Evolutionary conservation across 2,888 invertebrate species (phyloP).

Genomic region (Trilocha varians): DNA sequence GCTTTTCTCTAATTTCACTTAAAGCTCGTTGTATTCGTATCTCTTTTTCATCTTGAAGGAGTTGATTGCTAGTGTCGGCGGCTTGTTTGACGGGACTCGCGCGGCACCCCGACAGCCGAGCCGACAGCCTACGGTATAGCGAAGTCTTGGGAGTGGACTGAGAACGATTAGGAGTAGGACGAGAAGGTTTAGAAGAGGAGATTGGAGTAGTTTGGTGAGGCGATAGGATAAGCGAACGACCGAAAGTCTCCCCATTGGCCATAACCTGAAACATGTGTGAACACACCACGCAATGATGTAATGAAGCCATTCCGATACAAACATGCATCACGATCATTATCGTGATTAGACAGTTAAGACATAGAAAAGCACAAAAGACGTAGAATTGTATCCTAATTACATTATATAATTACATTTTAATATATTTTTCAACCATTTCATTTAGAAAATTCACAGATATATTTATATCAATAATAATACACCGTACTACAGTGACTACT

Average conservation of each 20-base stretch:
- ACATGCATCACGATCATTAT: conserved; percentile 60
- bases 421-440: no score
- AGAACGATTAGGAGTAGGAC: conserved; percentile 51
- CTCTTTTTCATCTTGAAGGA: conserved; percentile 38
- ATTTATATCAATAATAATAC: conserved; percentile 19
- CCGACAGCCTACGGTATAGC: conserved; percentile 62
- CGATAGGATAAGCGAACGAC: conserved; percentile 75
- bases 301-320: conserved; percentile 72
- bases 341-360: conserved; percentile 49
- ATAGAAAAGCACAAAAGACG: conserved; percentile 55
- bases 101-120: conserved; percentile 59
- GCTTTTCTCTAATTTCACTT: conserved; percentile 43
- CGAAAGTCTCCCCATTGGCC: conserved; percentile 79
- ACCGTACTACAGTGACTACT: conserved; percentile 21
- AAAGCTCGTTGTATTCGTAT: conserved; percentile 43
- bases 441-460: no score
- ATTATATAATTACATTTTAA: no score
- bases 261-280: conserved; percentile 79
- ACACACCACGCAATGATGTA: conserved; percentile 74
- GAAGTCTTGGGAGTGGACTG: conserved; percentile 64
- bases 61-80: conserved; percentile 21
- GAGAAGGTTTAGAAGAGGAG: conserved; percentile 43
- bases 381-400: no score
- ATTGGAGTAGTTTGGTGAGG: conserved; percentile 57
- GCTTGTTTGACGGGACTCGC: conserved; percentile 31